phyloP scores from a whole-genome alignment of 2,113 vertebrate genomes.

The Naja naja region DNA sequence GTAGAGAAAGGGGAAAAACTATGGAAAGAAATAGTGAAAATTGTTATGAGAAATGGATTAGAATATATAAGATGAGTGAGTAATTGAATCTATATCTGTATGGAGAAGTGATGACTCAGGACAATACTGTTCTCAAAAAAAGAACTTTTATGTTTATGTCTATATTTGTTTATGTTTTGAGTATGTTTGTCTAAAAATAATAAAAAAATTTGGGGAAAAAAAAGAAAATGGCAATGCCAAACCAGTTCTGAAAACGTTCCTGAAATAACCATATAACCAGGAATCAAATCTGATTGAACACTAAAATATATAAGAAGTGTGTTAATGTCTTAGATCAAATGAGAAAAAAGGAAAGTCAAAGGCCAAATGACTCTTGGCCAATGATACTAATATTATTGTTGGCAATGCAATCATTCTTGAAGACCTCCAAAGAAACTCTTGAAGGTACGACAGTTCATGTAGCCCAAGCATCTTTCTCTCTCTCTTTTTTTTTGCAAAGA shows the following conservation, averaged over 20 bases:
- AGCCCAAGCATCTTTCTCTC: neutral
- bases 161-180: no score
- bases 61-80: no score
- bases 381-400: neutral
- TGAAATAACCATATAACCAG: neutral
- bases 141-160: no score
- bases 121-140: no score
- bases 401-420: neutral
- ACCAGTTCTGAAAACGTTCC: neutral
- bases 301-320: neutral
- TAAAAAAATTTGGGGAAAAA: no score
- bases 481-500: neutral
- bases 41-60: no score
- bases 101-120: no score
- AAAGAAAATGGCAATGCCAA: neutral
- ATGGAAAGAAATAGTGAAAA: no score
- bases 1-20: no score
- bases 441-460: neutral
- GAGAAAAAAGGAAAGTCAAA: rapidly evolving
- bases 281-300: neutral
- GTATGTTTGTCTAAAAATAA: no score
- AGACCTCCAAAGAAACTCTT: neutral
- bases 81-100: no score
- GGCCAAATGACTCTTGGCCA: neutral
- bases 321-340: neutral